Evolutionary conservation across 2,113 vertebrate species (phyloP).

Genomic region (Python bivittatus): DNA sequence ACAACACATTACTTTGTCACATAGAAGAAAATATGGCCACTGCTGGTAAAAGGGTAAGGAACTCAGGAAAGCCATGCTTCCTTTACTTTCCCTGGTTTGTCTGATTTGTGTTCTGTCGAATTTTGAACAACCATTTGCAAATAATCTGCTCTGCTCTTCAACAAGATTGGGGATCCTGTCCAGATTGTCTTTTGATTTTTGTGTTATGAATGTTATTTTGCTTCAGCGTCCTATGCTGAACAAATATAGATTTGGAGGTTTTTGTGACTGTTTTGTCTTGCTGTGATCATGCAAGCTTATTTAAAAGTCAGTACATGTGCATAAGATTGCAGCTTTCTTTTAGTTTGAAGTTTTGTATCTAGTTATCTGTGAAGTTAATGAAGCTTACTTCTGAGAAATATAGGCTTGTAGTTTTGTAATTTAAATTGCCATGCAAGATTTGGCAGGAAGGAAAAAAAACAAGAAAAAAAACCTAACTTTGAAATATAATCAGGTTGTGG

Average conservation of each 20-base stretch:
- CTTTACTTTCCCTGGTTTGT: neutral
- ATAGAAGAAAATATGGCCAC: neutral
- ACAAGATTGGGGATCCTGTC: neutral
- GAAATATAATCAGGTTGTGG: neutral
- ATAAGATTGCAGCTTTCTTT: neutral
- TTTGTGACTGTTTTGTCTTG: neutral
- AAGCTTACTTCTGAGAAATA: neutral
- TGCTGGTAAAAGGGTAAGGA: neutral
- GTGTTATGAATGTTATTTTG: neutral
- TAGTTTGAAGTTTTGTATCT: neutral
- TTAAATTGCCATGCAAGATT: neutral
- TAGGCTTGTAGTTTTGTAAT: neutral
- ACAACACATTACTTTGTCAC: neutral
- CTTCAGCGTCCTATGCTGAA: neutral
- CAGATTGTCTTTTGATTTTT: neutral
- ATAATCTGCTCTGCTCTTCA: neutral
- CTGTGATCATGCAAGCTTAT: neutral
- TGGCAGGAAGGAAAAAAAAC: neutral
- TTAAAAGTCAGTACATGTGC: neutral
- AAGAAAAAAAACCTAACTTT: neutral
- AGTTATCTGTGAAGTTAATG: neutral
- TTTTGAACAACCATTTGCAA: neutral
- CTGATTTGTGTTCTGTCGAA: neutral
- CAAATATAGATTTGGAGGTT: neutral
- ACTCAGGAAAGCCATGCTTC: neutral